Base-by-base conservation (phyloP, 1,140 invertebrate species). In the Oncopeltus fasciatus region DNA sequence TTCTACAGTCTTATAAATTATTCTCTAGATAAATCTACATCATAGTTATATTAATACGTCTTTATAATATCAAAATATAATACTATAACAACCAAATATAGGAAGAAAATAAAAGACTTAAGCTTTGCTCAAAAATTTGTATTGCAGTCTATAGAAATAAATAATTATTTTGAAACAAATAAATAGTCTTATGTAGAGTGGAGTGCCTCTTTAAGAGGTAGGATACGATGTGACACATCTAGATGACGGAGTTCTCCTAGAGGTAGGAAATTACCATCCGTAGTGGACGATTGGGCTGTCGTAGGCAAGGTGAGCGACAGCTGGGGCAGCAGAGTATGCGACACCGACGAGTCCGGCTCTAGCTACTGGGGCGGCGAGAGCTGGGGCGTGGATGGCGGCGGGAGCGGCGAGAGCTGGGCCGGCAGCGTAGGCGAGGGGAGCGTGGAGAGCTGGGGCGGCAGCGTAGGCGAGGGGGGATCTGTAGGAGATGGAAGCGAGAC, bases 311-410 rank as follows among this genome's bases (percentile, higher is more conserved):
- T 53, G 49, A 26, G 49, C 49, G 49, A 53, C 49, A 8, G 49
- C 21, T 2, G 49, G 21, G 49, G 49, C 49, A 21, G 47, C 47
- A 21, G n/a, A 51, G 47, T 21, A 2, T 3, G 67, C 64, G 46
- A 69, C 66, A 57, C 67, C 66, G 60, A 65, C 65, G 64, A 69
- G 69, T 33, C 67, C 63, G 28, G 65, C 69, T 51, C 65, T 64
- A 46, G 69, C 68, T 26, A 67, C 68, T 46, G 64, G 68, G 63
- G 68, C 58, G 59, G 64, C 60, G 57, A 53, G 65, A 29, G 61
- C 59, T 56, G 60, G 29, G 24, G 67, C 53, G 38, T n/a, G n/a
- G n/a, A 29, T 24, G 43, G 65, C 29, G 56, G 57, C 49, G 24
- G 46, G 27, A 62, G 58, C 29, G 44, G 67, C 61, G 1, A 56